phyloP scores from a whole-genome alignment of 2,113 vertebrate species.

The Poeciliopsis turrubarensis region DNA sequence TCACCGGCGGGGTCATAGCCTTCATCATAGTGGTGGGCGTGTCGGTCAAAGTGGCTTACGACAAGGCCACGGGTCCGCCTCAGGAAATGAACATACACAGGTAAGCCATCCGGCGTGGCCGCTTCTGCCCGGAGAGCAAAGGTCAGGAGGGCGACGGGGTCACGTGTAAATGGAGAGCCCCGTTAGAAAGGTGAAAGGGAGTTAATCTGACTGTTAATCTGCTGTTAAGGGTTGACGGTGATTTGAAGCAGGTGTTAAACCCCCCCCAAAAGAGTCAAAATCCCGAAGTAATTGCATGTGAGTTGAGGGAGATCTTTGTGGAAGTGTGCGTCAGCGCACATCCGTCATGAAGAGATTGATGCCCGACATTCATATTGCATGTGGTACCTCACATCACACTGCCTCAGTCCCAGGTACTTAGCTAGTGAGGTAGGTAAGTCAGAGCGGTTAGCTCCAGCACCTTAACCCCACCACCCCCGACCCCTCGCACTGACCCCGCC shows the following conservation, averaged over 20 bases:
- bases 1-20: slow-evolving; percentile 96
- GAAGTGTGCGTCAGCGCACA: not conserved
- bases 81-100: slow-evolving; percentile 99
- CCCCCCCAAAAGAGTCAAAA: slow-evolving; percentile 18
- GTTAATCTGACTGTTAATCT: not conserved
- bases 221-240: not conserved
- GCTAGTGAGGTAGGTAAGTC: slow-evolving; percentile 6
- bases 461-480: not conserved
- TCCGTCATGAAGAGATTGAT: not conserved
- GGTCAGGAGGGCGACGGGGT: not conserved
- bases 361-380: slow-evolving; percentile 2
- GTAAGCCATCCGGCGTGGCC: slow-evolving; percentile 65
- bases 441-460: slow-evolving; percentile 27
- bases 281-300: slow-evolving; percentile 10
- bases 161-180: not conserved
- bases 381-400: not conserved
- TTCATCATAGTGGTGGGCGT: slow-evolving; percentile 94
- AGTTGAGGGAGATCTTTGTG: slow-evolving; percentile 33
- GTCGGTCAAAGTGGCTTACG: slow-evolving; percentile 96
- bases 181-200: not conserved
- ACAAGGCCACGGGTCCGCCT: slow-evolving; percentile 95
- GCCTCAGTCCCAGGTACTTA: not conserved
- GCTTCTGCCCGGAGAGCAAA: not conserved
- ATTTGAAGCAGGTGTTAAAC: slow-evolving; percentile 18
- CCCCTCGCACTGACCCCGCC: not conserved